These are phyloP conservation scores for Noctua janthe DNA, from an alignment of 2,888 invertebrate genomes.

Conservation along the genomic window DNA sequence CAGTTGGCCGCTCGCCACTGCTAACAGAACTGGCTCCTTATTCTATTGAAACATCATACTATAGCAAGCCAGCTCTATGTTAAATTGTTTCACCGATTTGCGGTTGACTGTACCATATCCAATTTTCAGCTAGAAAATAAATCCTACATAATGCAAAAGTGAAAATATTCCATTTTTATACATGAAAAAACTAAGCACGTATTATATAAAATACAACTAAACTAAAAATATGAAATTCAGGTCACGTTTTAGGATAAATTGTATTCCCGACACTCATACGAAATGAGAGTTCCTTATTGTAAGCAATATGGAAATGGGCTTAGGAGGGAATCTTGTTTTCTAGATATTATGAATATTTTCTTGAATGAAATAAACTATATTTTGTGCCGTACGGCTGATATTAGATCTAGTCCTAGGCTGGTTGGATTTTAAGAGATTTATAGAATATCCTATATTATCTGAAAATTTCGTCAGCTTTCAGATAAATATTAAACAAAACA, in stretches of 20 bases:
- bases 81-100: neutral
- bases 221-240: constrained; percentile 61
- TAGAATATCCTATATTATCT: neutral
- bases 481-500: neutral
- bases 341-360: constrained; percentile 37
- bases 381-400: neutral
- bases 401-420: neutral
- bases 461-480: neutral
- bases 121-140: constrained; percentile 25
- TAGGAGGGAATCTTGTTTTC: constrained; percentile 11
- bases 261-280: constrained; percentile 62
- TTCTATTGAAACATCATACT: neutral
- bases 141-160: constrained; percentile 17
- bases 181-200: constrained; percentile 59
- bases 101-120: neutral
- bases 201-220: constrained; percentile 59
- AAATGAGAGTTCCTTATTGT: constrained; percentile 59
- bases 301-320: constrained; percentile 51
- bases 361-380: constrained; percentile 28
- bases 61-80: neutral
- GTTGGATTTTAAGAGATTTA: neutral
- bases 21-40: neutral
- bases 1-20: neutral
- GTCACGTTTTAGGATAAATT: constrained; percentile 64
- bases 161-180: constrained; percentile 47